A percentile compares a stretch with the other conserved stretches of the same genome.
Evolutionary conservation across 2,113 vertebrate genomes (phyloP).

Genomic region (Neodontobutis hainanensis): DNA sequence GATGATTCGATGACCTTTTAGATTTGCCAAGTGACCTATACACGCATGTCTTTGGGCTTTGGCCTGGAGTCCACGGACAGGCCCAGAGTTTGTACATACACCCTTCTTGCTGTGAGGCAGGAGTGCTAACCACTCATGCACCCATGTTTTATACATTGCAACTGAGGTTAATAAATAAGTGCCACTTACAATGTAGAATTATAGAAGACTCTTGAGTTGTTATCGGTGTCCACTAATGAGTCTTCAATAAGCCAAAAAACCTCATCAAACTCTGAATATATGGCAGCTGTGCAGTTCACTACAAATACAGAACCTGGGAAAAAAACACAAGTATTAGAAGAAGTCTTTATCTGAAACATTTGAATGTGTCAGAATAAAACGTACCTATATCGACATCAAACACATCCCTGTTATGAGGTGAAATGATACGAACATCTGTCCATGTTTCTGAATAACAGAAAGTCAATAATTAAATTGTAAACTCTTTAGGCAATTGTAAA

Average conservation of each 20-base stretch:
- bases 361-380: not conserved
- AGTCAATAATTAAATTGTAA: not conserved
- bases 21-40: no score
- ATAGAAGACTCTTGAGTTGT: not conserved
- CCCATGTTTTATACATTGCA: no score
- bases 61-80: no score
- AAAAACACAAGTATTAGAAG: no score
- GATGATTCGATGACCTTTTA: no score
- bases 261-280: conserved; percentile 4
- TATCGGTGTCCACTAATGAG: not conserved
- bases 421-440: not conserved
- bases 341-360: not conserved
- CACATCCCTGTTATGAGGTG: not conserved
- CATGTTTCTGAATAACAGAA: not conserved
- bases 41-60: no score
- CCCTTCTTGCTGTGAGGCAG: no score
- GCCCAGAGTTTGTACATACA: no score
- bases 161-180: no score
- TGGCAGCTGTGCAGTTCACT: not conserved
- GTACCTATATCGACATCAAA: not conserved
- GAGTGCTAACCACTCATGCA: no score
- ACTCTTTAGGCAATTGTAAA: not conserved
- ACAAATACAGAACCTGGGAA: not conserved
- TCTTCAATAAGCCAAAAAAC: not conserved
- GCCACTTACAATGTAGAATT: not conserved